These are phyloP conservation scores for Pogonognathellus flavescens DNA, from an alignment of 1,140 invertebrate species.

Conservation along the genomic window DNA sequence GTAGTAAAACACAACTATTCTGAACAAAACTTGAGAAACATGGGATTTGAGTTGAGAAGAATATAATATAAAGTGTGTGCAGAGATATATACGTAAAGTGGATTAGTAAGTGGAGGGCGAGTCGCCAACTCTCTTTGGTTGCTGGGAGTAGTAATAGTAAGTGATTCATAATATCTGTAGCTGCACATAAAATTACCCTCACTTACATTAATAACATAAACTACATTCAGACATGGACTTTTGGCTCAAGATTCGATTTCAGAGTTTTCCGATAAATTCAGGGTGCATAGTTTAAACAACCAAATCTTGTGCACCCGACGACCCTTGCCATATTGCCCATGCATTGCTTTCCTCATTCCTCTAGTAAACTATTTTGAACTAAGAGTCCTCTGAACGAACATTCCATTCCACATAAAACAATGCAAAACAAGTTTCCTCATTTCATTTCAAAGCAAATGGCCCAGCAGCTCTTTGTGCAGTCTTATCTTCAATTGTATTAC, in stretches of 20 bases:
- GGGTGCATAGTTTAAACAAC: too few species aligned
- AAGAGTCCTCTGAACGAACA: too few species aligned
- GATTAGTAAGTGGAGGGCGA: neutral
- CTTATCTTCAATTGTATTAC: neutral
- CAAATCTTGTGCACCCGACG: too few species aligned
- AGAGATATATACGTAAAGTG: neutral
- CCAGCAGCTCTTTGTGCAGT: neutral
- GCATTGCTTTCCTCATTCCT: neutral
- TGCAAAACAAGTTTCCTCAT: neutral
- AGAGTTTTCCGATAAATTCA: too few species aligned
- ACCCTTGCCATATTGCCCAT: neutral
- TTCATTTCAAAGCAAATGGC: conserved; percentile 15
- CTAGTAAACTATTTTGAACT: too few species aligned
- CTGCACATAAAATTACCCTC: neutral
- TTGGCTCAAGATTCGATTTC: conserved; percentile 1
- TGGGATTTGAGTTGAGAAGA: too few species aligned
- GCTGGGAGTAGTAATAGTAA: too few species aligned
- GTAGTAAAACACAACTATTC: too few species aligned
- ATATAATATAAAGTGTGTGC: too few species aligned
- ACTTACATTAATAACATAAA: conserved; percentile 30
- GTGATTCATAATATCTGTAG: conserved; percentile 4
- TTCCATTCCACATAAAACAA: neutral
- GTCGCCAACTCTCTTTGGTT: neutral
- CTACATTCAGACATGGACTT: conserved; percentile 12
- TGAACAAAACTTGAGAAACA: too few species aligned